Conservation (phyloP, 2,113 vertebrate genomes). For the Trichomycterus rosablanca region DNA sequence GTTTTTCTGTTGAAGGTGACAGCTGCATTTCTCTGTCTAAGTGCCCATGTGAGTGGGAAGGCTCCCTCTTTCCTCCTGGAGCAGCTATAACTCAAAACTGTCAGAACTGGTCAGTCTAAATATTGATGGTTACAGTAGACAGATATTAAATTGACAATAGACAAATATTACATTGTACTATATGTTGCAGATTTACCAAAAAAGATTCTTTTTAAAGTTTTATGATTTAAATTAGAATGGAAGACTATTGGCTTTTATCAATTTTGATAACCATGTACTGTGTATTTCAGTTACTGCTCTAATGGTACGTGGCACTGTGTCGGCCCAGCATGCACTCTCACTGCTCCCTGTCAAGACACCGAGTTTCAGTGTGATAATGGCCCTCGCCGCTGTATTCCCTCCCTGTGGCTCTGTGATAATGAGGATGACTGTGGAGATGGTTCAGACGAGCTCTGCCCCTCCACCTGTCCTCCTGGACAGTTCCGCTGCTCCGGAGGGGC, state of each 20-base stretch:
- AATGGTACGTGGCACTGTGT: slow-evolving; percentile 73
- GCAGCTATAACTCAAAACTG: slow-evolving; percentile 68
- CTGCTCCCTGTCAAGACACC: slow-evolving; percentile 60
- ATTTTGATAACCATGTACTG: too few relatives aligned
- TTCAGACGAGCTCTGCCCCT: slow-evolving; percentile 77
- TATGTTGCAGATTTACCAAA: too few relatives aligned
- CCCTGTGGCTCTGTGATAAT: slow-evolving; percentile 79
- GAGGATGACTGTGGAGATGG: slow-evolving; percentile 82
- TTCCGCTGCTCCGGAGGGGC: slow-evolving; percentile 69
- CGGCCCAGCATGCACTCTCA: slow-evolving; percentile 51
- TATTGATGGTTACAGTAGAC: too few relatives aligned
- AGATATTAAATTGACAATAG: too few relatives aligned
- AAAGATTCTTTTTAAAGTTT: too few relatives aligned
- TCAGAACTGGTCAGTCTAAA: slow-evolving; percentile 80
- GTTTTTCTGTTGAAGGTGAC: slow-evolving; percentile 57
- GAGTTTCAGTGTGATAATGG: slow-evolving; percentile 71
- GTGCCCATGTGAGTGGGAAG: slow-evolving; percentile 80
- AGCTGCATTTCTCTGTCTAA: slow-evolving; percentile 62
- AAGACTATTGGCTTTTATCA: too few relatives aligned
- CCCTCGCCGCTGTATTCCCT: slow-evolving; percentile 70
- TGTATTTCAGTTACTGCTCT: slow-evolving; percentile 69
- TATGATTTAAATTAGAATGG: too few relatives aligned
- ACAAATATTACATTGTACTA: too few relatives aligned
- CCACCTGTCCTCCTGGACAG: slow-evolving; percentile 63
- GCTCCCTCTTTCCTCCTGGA: slow-evolving; percentile 72